These are phyloP conservation scores for Periparus ater DNA, from an alignment of 2,797 vertebrate genomes.

Conservation along the genomic window DNA sequence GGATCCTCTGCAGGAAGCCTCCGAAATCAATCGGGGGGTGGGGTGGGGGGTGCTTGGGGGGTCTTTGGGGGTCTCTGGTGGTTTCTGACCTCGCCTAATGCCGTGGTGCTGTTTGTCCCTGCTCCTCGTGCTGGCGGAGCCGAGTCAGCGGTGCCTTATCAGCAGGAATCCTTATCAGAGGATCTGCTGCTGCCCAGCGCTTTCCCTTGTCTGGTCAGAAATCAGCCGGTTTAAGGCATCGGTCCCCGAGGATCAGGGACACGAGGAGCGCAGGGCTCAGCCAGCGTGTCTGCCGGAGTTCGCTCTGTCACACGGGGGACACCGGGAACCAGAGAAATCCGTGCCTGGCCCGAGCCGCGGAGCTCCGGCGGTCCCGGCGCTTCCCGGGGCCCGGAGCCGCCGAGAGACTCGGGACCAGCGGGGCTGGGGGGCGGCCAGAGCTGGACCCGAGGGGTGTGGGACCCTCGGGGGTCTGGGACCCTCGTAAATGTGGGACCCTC, in stretches of 20 bases:
- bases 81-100: not conserved
- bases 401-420: not conserved
- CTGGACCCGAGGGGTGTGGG: not conserved
- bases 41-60: not conserved
- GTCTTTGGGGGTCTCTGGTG: not conserved
- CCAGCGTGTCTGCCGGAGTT: too few relatives aligned
- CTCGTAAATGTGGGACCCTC: not conserved
- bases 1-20: not conserved
- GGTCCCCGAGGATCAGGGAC: not conserved
- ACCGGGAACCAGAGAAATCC: not conserved
- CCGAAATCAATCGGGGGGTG: not conserved
- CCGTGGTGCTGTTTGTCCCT: too few relatives aligned
- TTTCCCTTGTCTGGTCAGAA: not conserved
- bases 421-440: too few relatives aligned
- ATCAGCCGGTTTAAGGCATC: not conserved
- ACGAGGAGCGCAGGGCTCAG: not conserved
- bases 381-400: accelerated
- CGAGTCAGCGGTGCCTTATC: not conserved
- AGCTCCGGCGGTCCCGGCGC: not conserved
- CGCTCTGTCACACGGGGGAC: not conserved
- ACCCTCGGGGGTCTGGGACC: not conserved
- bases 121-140: not conserved
- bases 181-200: not conserved
- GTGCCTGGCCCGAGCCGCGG: not conserved
- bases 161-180: not conserved